Evolutionary conservation across 2,113 vertebrate genomes (phyloP), one percentile per base, ranked within the genome.

Genomic region (Osmerus mordax): DNA sequence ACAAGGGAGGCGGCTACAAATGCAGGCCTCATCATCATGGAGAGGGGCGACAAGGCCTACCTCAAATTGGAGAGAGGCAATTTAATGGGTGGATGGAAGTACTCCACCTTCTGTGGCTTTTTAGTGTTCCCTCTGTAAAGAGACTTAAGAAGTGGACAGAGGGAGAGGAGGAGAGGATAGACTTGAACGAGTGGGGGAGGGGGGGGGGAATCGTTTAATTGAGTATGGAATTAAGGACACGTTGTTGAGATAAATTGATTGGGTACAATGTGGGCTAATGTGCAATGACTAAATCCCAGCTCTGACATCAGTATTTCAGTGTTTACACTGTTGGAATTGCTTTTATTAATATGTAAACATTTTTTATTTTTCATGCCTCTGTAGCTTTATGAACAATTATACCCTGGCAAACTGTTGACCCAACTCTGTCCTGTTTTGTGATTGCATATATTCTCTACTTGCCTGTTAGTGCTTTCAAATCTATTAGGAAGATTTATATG

Each of bases 71-170:
- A 95, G 76, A 89, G 91, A 73, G 94, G 94, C 25, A 95, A 94
- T 81, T 87, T 96, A 54, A 93, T 95, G 88, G 94, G 94, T 11
- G 94, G 94, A 64, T 96, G 94, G 94, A 96, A 96, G 78, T 96
- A 94, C 77, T 96, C 94, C 23, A 96, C 94, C 68, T 96, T 95
- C 86, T 96, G 94, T 21, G 94, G 94, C 64, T 96, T 96, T 75
- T 87, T 96, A 81, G 94, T 96, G 74, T 96, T 96, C 81, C 94
- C 94, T 3, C 91, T 96, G 79, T 95, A 87, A 90, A 78, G 25
- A 67, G 41, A 64, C 62, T 15, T 18, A 0, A 47, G 51, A 36
- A 8, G 12, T 3, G 9, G 59, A 32, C 23, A 47, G 32, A 76
- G 5, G 47, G 69, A 69, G 47, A 70, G 7, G 3, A 28, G 70